These are phyloP conservation scores for Batillaria attramentaria DNA, from an alignment of 1,140 invertebrate species.

Conservation along the genomic window DNA sequence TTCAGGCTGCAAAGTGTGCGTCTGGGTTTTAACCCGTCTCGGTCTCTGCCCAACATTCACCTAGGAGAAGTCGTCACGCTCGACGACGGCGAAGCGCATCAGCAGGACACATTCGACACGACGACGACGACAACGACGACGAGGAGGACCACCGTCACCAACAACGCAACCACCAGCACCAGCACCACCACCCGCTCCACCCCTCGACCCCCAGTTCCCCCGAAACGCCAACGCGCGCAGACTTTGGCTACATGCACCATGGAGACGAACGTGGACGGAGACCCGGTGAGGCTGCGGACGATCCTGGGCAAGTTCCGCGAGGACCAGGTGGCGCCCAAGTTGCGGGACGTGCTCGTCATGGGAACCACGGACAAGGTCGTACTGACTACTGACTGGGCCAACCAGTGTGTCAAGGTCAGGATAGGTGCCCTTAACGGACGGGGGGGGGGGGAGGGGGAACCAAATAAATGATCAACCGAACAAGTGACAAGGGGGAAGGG, in stretches of 20 bases:
- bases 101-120: not conserved
- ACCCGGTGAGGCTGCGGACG: constrained; percentile 18
- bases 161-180: not conserved
- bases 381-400: constrained; percentile 39
- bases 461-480: too few relatives aligned
- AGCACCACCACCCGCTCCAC: not conserved
- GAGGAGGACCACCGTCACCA: not conserved
- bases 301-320: constrained; percentile 33
- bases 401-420: constrained; percentile 37
- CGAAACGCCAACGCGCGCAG: constrained; percentile 11
- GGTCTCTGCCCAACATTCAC: not conserved
- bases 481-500: too few relatives aligned
- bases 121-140: not conserved
- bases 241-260: constrained; percentile 3
- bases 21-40: not conserved
- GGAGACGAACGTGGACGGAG: not conserved
- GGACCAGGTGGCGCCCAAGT: constrained; percentile 25
- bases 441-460: too few relatives aligned
- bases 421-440: too few relatives aligned
- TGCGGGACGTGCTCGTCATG: constrained; percentile 37
- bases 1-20: constrained; percentile 4
- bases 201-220: constrained; percentile 3
- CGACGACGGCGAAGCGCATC: too few relatives aligned
- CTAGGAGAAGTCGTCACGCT: constrained; percentile 9
- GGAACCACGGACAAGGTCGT: constrained; percentile 17